Percentiles rank a stretch among this genome's conserved stretches.
Conservation (phyloP, 2,797 vertebrate genomes). For the Trichosurus vulpecula region DNA sequence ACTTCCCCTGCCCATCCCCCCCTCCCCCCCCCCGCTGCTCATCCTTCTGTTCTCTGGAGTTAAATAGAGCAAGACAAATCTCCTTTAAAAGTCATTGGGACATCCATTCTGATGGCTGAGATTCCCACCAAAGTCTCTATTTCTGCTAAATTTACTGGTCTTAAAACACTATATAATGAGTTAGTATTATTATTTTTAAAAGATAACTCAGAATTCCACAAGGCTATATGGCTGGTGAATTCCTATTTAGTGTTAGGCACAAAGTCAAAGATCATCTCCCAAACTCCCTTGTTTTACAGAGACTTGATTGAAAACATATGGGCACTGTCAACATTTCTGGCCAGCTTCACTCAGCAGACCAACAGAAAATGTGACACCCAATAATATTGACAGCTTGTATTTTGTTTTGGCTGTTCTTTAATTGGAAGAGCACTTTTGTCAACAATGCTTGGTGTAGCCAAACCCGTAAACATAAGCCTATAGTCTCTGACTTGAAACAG, state of each 20-base stretch:
- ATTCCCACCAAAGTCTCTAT: background rate
- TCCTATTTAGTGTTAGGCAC: background rate
- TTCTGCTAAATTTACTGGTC: background rate
- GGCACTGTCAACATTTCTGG: background rate
- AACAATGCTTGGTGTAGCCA: background rate
- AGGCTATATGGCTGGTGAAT: background rate
- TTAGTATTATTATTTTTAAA: background rate
- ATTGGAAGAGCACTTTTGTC: background rate
- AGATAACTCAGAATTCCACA: background rate
- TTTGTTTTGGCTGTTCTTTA: background rate
- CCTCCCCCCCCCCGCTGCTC: background rate
- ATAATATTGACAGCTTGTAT: background rate
- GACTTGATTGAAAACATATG: background rate
- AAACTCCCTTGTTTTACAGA: background rate
- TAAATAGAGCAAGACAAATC: background rate
- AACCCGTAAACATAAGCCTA: accelerated
- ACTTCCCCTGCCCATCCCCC: background rate
- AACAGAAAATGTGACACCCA: background rate
- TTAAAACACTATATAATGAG: background rate
- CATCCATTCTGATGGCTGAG: background rate
- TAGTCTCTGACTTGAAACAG: background rate
- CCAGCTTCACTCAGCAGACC: background rate
- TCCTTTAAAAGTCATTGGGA: background rate
- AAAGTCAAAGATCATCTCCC: background rate
- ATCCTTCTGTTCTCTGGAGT: background rate